Conservation (phyloP, 2,113 vertebrate species). For the Athene cunicularia region DNA sequence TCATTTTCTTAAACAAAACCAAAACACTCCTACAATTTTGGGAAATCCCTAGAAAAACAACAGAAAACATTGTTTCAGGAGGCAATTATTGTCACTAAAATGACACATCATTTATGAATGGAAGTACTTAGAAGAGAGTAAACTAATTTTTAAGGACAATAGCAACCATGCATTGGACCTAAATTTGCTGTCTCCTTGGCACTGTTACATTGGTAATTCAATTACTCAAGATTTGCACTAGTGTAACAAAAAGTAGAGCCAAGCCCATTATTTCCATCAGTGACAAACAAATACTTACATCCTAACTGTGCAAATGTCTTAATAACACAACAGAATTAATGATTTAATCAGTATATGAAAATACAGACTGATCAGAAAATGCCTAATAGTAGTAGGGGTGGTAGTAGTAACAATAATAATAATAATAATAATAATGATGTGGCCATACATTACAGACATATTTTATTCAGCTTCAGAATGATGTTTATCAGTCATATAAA, state of each 20-base stretch:
- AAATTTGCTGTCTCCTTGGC: background rate
- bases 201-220: background rate
- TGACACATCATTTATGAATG: slow-evolving; percentile 42
- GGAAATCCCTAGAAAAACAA: slow-evolving; percentile 56
- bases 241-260: background rate
- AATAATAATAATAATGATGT: background rate
- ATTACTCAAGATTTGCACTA: background rate
- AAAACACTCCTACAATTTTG: slow-evolving; percentile 36
- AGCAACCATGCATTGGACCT: background rate
- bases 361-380: background rate
- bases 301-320: background rate
- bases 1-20: slow-evolving; percentile 42
- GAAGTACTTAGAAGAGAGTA: slow-evolving; percentile 13
- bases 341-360: background rate
- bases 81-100: slow-evolving; percentile 30
- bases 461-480: background rate
- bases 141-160: slow-evolving; percentile 32
- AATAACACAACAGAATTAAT: background rate
- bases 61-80: slow-evolving; percentile 48
- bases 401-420: background rate
- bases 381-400: background rate
- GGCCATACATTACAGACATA: background rate
- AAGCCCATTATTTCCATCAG: background rate
- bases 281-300: background rate
- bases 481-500: background rate